phyloP scores from a whole-genome alignment of 2,888 invertebrate genomes.

The Rhimphoctona megacephalus region DNA sequence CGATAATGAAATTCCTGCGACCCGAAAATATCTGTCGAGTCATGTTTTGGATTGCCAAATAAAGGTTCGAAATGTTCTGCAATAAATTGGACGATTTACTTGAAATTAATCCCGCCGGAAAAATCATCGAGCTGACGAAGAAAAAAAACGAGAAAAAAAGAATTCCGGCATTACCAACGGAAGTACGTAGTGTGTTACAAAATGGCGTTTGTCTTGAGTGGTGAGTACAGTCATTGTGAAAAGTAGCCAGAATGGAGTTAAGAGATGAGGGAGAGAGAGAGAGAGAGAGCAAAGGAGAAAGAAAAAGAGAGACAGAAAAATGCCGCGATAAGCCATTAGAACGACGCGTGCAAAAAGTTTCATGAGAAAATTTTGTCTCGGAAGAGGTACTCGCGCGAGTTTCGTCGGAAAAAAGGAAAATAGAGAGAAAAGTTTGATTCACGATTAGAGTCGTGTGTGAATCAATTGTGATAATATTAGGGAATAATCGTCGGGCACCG shows the following conservation, averaged over 20 bases:
- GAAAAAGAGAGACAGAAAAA: constrained; percentile 73
- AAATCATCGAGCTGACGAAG: constrained; percentile 10
- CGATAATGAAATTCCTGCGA: not conserved
- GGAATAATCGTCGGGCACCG: constrained; percentile 23
- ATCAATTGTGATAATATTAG: not conserved
- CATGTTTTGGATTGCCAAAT: not conserved
- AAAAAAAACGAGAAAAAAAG: constrained; percentile 18
- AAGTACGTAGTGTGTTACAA: constrained; percentile 75
- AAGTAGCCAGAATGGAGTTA: constrained; percentile 70
- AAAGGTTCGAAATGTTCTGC: not conserved
- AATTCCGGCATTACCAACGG: constrained; percentile 65
- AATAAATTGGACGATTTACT: not conserved
- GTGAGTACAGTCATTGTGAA: constrained; percentile 77
- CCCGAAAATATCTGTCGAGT: not conserved
- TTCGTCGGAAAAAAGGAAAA: constrained; percentile 19
- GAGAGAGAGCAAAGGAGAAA: constrained; percentile 22
- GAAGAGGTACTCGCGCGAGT: constrained; percentile 21
- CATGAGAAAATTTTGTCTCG: constrained; percentile 57
- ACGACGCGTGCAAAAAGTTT: constrained; percentile 75
- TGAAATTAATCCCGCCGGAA: constrained; percentile 6
- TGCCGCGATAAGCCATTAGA: constrained; percentile 78
- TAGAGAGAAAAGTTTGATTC: not conserved
- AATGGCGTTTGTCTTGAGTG: constrained; percentile 79
- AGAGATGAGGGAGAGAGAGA: not conserved
- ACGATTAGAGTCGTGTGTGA: not conserved